These are phyloP conservation scores for Mirounga angustirostris DNA, from an alignment of 2,113 vertebrate species.

Conservation along the genomic window DNA sequence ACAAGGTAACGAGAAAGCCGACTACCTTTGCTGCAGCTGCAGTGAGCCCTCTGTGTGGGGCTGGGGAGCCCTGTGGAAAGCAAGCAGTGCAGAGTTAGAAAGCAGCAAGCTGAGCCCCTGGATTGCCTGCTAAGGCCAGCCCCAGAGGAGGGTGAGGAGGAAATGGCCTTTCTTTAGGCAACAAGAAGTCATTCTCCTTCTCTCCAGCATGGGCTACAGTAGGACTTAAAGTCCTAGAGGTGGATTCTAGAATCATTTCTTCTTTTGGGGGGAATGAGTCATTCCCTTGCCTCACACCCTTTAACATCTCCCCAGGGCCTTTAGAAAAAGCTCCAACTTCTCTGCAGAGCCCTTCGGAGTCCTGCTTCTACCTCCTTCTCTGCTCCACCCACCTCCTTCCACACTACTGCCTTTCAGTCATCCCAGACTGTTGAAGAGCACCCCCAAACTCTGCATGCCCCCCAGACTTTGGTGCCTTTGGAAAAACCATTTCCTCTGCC, in stretches of 20 bases:
- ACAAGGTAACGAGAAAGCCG: not conserved
- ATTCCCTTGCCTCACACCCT: not conserved
- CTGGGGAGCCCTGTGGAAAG: too few relatives aligned
- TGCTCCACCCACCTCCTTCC: not conserved
- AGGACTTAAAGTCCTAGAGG: not conserved
- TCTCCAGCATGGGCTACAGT: not conserved
- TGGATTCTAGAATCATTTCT: not conserved
- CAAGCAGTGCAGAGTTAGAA: accelerated
- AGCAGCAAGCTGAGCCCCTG: accelerated
- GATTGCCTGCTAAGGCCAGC: not conserved
- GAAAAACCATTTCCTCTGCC: not conserved
- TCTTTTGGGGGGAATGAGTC: not conserved
- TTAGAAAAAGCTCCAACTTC: not conserved
- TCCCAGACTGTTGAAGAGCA: accelerated
- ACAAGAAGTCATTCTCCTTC: not conserved
- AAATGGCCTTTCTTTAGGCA: not conserved
- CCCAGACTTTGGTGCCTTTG: not conserved
- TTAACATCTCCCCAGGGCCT: too few relatives aligned
- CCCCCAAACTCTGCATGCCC: not conserved
- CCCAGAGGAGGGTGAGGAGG: too few relatives aligned
- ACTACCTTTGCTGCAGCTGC: not conserved
- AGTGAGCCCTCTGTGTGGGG: too few relatives aligned
- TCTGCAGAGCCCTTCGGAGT: too few relatives aligned
- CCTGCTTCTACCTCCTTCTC: not conserved
- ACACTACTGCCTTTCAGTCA: not conserved